These are phyloP conservation scores for Pseudocheirus occidentalis DNA, from an alignment of 2,797 vertebrate genomes.

Conservation along the genomic window DNA sequence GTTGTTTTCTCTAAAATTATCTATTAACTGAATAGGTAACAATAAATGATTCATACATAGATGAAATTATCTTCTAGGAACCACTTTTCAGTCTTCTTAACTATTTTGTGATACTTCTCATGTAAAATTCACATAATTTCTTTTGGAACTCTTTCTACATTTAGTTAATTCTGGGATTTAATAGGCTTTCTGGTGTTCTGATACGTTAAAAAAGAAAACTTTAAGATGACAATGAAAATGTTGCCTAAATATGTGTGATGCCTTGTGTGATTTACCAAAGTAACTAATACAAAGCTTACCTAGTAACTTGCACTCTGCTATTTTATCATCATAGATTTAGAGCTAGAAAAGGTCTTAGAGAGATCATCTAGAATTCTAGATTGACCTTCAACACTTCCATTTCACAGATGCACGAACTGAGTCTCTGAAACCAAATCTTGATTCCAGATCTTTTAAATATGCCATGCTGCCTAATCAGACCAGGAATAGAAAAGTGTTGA, in stretches of 20 bases:
- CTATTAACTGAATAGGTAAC: slow-evolving; percentile 56
- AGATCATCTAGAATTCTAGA: background rate
- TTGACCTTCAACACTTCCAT: background rate
- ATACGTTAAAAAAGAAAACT: slow-evolving; percentile 59
- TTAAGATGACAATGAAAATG: slow-evolving; percentile 59
- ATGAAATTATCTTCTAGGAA: slow-evolving; percentile 58
- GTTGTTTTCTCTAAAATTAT: slow-evolving; percentile 42
- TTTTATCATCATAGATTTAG: background rate
- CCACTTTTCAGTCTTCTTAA: slow-evolving; percentile 32
- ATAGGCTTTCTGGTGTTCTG: slow-evolving; percentile 55
- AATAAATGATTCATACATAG: slow-evolving; percentile 53
- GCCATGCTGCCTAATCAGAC: background rate
- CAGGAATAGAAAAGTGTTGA: background rate
- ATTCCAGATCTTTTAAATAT: background rate
- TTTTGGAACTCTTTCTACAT: slow-evolving; percentile 68
- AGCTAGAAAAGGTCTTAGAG: background rate
- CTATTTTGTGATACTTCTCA: slow-evolving; percentile 66
- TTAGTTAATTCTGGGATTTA: slow-evolving; percentile 65
- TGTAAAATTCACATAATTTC: slow-evolving; percentile 66
- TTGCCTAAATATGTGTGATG: slow-evolving; percentile 74
- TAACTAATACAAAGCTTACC: slow-evolving; percentile 12
- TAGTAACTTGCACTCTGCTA: background rate
- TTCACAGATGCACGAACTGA: background rate
- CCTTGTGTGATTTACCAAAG: slow-evolving; percentile 57
- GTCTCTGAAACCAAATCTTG: background rate